Base-by-base conservation (phyloP, 2,888 invertebrate species). In the Calephelis perditalis region DNA sequence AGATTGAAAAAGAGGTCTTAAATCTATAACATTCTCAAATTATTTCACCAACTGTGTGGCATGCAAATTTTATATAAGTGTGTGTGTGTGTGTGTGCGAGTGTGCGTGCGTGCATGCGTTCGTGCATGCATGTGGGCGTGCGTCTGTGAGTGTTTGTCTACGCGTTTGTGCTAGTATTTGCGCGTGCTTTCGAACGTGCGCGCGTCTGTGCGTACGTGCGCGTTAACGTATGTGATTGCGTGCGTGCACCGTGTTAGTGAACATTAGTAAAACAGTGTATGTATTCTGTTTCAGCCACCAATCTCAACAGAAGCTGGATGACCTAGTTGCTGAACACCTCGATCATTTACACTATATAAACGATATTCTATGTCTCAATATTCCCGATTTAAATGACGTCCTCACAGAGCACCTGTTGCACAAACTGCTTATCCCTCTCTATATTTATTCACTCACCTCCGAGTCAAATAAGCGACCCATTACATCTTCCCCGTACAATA, bases 281-380 rank as follows among this genome's bases (percentile, higher is more conserved):
- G 69, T 63, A 65, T 66, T 71, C 67, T 69, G 71, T 92, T 91
- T 67, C 87, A 98, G 98, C 82, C 97, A 98, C 78, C 96, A 96
- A 86, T 97, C 97, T 26, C 95, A 97, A 77, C 96, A 96, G 73
- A 94, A 97, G 73, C 91, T 99, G 57, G 95, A 98, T 10, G 98
- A 98, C 84, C 87, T 99, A 67, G 98, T 99, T 2, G 99, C 98
- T 0, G 99, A 99, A 84, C 99, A 99, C 82, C 89, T 99, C 68
- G 99, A 99, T 84, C 98, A 99, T 81, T 92, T 99, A 11, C 99
- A 99, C 85, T 99, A 99, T 81, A 92, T 99, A 62, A 99, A 99
- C 78, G 99, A 99, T 78, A 99, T 99, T 71, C 92, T 99, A 26
- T 95, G 96, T 75, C 92, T 99, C 62, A 95, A 97, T 79, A 98